These are phyloP conservation scores for Cherax destructor DNA, from an alignment of 1,140 invertebrate genomes.

Conservation along the genomic window DNA sequence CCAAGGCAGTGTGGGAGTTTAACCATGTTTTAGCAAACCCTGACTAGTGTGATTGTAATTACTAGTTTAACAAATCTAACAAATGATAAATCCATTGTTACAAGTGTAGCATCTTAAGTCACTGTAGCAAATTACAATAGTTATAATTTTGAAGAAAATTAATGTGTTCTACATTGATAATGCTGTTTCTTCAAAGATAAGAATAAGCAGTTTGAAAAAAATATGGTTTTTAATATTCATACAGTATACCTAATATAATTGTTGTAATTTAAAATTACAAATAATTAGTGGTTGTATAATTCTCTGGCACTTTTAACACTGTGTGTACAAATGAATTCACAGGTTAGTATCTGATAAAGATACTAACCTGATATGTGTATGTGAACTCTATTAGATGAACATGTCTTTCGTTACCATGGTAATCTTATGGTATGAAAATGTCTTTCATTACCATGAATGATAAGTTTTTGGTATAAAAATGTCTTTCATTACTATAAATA, in stretches of 20 bases:
- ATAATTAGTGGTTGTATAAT: neutral
- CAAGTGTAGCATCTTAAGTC: neutral
- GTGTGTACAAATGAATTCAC: neutral
- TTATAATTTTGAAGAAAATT: neutral
- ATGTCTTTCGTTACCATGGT: neutral
- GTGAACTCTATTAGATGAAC: neutral
- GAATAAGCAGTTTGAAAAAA: neutral
- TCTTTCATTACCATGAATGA: neutral
- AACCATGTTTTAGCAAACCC: neutral
- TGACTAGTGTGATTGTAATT: neutral
- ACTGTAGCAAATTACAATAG: no score
- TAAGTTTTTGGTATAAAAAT: no score
- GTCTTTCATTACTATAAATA: no score
- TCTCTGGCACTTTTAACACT: neutral
- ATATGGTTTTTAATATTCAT: neutral
- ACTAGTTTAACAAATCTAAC: neutral
- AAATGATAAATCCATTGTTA: neutral
- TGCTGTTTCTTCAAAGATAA: neutral
- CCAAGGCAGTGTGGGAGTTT: neutral
- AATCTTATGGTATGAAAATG: neutral
- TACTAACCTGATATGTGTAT: neutral
- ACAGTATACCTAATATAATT: neutral
- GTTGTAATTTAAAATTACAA: no score
- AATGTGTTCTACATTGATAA: neutral
- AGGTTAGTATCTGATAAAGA: neutral